These are phyloP conservation scores for Aleiodes alternator DNA, from an alignment of 2,888 invertebrate species.

Conservation along the genomic window DNA sequence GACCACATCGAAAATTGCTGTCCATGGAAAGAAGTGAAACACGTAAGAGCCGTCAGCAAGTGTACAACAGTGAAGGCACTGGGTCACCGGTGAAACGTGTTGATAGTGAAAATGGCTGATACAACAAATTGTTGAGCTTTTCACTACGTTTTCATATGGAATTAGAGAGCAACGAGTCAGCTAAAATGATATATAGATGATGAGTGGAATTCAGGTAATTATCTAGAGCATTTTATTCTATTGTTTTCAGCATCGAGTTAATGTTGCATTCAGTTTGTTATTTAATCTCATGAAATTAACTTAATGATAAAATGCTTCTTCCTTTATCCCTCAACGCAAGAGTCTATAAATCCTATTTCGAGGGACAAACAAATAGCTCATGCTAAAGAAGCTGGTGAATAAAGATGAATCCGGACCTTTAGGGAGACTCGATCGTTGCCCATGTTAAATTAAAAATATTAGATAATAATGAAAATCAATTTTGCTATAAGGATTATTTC, in stretches of 20 bases:
- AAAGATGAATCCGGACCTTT: background rate
- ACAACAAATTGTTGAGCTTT: background rate
- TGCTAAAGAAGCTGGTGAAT: background rate
- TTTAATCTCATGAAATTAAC: background rate
- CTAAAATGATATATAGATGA: background rate
- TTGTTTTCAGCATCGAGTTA: background rate
- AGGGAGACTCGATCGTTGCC: background rate
- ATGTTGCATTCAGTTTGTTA: background rate
- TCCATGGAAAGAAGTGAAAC: background rate
- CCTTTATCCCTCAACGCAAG: background rate
- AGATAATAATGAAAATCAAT: too few relatives aligned
- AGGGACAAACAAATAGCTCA: slow-evolving; percentile 23
- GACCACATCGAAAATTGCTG: background rate
- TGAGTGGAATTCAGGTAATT: background rate
- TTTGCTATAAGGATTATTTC: too few relatives aligned
- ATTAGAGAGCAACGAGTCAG: background rate
- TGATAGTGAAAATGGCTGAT: slow-evolving; percentile 7
- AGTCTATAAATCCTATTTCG: background rate
- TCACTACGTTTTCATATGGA: background rate
- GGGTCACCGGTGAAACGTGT: background rate
- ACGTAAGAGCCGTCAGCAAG: too few relatives aligned
- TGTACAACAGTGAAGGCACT: background rate
- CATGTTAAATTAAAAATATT: too few relatives aligned
- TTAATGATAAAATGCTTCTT: background rate
- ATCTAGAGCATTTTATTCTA: background rate